Evolutionary conservation across 2,888 invertebrate genomes (phyloP).

Genomic region (Diarsia mendica): DNA sequence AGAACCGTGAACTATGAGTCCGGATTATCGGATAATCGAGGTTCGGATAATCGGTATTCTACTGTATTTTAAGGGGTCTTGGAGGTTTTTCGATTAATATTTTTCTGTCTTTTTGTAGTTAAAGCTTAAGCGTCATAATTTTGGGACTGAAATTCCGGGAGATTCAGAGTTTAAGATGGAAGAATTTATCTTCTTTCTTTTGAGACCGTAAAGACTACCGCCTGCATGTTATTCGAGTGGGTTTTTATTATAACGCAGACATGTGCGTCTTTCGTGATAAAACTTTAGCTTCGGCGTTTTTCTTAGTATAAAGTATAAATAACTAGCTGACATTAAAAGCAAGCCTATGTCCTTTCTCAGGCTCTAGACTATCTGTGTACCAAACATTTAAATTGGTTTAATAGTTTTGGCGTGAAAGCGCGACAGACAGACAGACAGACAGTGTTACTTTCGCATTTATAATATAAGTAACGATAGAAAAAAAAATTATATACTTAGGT

Average conservation of each 20-base stretch:
- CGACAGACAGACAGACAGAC: too few species aligned
- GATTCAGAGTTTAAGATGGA: not conserved
- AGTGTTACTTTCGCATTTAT: too few species aligned
- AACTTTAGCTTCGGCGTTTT: not conserved
- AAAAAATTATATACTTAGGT: not conserved
- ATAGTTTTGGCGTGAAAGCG: too few species aligned
- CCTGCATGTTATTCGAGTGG: not conserved
- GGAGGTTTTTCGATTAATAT: not conserved
- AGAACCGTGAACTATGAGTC: too few species aligned
- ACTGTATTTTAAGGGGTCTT: too few species aligned
- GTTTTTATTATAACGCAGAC: not conserved
- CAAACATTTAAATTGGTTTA: too few species aligned
- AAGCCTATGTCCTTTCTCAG: too few species aligned
- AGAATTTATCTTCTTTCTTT: not conserved
- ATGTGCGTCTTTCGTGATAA: not conserved
- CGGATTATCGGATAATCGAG: too few species aligned
- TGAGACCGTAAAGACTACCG: not conserved
- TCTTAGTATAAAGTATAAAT: not conserved
- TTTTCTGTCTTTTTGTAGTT: not conserved
- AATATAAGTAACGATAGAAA: too few species aligned
- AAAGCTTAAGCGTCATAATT: not conserved
- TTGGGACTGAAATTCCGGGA: not conserved
- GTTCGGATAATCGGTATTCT: too few species aligned
- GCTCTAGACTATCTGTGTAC: too few species aligned
- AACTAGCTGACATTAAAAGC: too few species aligned